Evolutionary conservation across 2,797 vertebrate genomes (phyloP).

Genomic region (Margarornis squamiger): DNA sequence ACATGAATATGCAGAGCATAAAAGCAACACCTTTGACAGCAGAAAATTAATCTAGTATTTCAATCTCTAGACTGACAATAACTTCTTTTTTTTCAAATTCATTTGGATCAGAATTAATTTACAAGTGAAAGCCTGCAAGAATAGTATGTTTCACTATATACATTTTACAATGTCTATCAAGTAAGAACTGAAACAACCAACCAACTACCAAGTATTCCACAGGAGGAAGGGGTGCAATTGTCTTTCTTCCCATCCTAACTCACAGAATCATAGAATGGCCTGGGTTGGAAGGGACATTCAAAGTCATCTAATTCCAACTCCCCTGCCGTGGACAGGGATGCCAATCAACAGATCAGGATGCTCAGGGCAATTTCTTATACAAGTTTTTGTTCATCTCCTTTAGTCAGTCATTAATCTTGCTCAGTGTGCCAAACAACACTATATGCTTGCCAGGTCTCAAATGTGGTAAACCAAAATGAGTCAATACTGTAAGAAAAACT

Average conservation of each 20-base stretch:
- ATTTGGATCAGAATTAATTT: not conserved
- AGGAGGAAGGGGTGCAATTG: not conserved
- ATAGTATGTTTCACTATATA: not conserved
- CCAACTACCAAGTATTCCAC: not conserved
- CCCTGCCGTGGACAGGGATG: not conserved
- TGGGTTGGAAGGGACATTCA: not conserved
- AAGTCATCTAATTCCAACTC: not conserved
- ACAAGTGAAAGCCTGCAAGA: not conserved
- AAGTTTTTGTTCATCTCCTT: fast-evolving
- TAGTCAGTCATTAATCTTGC: not conserved
- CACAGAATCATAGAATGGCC: not conserved
- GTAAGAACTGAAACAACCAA: not conserved
- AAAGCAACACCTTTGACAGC: not conserved
- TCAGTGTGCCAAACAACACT: not conserved
- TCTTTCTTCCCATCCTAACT: not conserved
- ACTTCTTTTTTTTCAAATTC: not conserved
- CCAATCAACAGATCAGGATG: not conserved
- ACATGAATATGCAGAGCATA: not conserved
- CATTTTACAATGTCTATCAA: not conserved
- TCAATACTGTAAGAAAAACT: not conserved
- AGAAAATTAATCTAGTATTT: not conserved
- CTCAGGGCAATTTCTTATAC: not conserved
- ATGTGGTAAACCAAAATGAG: not conserved
- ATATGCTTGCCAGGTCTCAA: not conserved
- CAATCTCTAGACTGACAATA: not conserved